These are phyloP conservation scores for Odontamblyopus lacepedii DNA, from an alignment of 2,797 vertebrate species.

Conservation along the genomic window DNA sequence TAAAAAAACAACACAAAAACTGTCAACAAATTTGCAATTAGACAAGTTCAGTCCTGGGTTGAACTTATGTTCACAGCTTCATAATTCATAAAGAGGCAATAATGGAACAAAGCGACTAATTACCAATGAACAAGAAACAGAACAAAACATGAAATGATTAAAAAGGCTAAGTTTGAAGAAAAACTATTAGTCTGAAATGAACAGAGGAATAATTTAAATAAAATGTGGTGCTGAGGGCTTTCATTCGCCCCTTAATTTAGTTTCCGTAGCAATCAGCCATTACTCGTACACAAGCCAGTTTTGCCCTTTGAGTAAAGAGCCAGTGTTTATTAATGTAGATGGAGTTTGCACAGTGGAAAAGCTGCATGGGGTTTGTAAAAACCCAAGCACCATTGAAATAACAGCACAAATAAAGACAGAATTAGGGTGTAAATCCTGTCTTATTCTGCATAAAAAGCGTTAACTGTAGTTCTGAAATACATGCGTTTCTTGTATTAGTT, in stretches of 20 bases:
- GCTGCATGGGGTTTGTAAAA: constrained; percentile 20
- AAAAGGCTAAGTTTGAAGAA: constrained; percentile 20
- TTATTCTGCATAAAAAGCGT: too few species aligned
- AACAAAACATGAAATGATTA: constrained; percentile 51
- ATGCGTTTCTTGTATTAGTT: too few species aligned
- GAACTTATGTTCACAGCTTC: constrained; percentile 41
- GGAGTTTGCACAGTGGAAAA: constrained; percentile 57
- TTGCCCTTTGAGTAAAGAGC: constrained; percentile 41
- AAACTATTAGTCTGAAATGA: constrained; percentile 20
- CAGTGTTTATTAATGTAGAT: constrained; percentile 57
- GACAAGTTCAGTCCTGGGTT: constrained; percentile 13
- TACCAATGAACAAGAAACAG: constrained; percentile 13
- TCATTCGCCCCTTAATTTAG: constrained; percentile 42
- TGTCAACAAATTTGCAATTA: background rate
- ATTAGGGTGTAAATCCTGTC: too few species aligned
- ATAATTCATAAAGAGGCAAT: constrained; percentile 54
- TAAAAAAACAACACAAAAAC: background rate
- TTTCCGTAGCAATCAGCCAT: constrained; percentile 49
- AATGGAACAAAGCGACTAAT: constrained; percentile 55
- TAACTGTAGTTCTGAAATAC: too few species aligned
- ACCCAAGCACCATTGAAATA: background rate
- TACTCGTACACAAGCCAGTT: constrained; percentile 46
- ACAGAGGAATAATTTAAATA: constrained; percentile 54
- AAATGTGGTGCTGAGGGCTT: constrained; percentile 41
- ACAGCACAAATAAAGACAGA: background rate